A percentile compares a stretch with the other conserved stretches of the same genome.
Evolutionary conservation across 2,888 invertebrate genomes (phyloP).

Genomic region (Drosophila pseudotalamancana): DNA sequence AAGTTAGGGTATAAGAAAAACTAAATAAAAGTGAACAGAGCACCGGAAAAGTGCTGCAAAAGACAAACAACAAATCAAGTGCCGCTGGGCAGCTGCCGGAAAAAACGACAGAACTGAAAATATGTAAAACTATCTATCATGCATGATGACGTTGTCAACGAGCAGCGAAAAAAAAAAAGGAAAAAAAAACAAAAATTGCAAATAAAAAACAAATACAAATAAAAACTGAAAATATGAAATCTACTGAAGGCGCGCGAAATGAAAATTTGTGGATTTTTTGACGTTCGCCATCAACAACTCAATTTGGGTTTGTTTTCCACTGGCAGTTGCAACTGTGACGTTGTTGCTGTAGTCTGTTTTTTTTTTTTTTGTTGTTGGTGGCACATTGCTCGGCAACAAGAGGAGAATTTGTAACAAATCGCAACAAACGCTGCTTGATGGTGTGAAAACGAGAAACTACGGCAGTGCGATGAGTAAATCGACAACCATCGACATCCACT

Average conservation of each 20-base stretch:
- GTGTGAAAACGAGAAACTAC: constrained; percentile 70
- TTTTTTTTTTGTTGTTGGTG: constrained; percentile 14
- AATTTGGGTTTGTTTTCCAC: constrained; percentile 56
- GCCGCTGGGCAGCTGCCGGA: constrained; percentile 64
- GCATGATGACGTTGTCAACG: constrained; percentile 72
- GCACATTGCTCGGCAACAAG: constrained; percentile 31
- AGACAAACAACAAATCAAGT: constrained; percentile 80
- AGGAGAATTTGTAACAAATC: constrained; percentile 60
- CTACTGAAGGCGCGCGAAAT: constrained; percentile 11
- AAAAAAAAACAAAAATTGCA: constrained; percentile 11
- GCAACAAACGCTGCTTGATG: constrained; percentile 70
- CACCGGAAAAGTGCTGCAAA: constrained; percentile 69
- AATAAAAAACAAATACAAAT: constrained; percentile 9
- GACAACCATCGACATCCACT: constrained; percentile 46
- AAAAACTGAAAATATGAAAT: constrained; percentile 30
- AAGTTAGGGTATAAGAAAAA: constrained; percentile 36
- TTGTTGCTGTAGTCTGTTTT: constrained; percentile 11
- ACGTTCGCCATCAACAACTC: constrained; percentile 67
- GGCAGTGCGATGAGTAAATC: constrained; percentile 60
- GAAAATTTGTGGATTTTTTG: constrained; percentile 63
- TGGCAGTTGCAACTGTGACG: constrained; percentile 18
- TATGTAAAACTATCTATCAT: constrained; percentile 79
- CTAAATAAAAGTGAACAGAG: constrained; percentile 58
- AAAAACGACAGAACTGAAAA: constrained; percentile 60
- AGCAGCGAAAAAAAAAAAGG: constrained; percentile 14